Evolutionary conservation across 2,113 vertebrate genomes (phyloP).

Genomic region (Mormoops blainvillei): DNA sequence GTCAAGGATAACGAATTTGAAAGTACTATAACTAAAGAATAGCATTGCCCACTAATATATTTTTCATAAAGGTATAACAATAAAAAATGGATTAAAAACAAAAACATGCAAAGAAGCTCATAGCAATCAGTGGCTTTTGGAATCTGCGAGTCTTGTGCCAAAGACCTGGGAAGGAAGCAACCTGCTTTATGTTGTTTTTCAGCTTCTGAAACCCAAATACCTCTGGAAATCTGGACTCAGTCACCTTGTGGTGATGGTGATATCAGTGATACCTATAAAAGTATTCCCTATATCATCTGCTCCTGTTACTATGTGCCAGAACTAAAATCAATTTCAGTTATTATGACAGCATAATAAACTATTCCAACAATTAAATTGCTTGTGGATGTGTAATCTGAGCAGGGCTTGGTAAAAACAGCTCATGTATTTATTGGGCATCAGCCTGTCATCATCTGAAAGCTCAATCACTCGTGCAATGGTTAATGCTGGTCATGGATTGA

Average conservation of each 20-base stretch:
- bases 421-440: neutral
- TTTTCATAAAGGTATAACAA: neutral
- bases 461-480: neutral
- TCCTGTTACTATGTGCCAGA: neutral
- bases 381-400: neutral
- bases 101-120: neutral
- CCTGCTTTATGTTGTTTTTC: neutral
- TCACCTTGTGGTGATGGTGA: neutral
- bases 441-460: neutral
- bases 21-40: neutral
- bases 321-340: neutral
- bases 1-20: neutral
- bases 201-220: neutral
- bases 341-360: neutral
- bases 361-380: neutral
- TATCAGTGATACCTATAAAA: neutral
- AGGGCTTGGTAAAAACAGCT: neutral
- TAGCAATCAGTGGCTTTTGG: neutral
- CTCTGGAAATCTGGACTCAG: neutral
- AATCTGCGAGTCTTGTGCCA: neutral
- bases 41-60: neutral
- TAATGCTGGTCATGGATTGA: neutral
- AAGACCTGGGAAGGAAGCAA: neutral
- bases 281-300: neutral
- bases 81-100: neutral